These are phyloP conservation scores for Pitta sordida DNA, from an alignment of 2,113 vertebrate species.

Conservation along the genomic window DNA sequence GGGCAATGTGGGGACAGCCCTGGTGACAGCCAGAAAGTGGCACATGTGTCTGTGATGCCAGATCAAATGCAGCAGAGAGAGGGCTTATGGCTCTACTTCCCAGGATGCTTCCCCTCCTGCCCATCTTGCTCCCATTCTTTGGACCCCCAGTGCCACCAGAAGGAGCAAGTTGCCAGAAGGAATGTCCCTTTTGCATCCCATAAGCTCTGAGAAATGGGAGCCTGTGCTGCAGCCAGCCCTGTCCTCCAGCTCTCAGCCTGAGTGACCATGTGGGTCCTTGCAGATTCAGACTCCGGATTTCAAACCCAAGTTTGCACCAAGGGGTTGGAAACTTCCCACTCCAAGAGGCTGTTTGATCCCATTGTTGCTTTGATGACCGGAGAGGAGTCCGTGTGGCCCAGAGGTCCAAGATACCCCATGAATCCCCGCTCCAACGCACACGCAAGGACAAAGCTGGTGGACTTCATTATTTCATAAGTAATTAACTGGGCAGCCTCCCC, in stretches of 20 bases:
- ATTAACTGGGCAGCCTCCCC: slow-evolving; percentile 54
- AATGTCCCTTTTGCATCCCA: not conserved
- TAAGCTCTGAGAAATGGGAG: not conserved
- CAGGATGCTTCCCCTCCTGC: not conserved
- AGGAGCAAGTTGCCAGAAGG: not conserved
- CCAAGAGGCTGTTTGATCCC: not conserved
- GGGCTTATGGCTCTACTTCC: not conserved
- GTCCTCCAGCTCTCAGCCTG: not conserved
- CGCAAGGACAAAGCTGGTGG: accelerated
- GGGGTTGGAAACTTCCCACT: not conserved
- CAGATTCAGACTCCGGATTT: not conserved
- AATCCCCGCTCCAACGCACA: accelerated
- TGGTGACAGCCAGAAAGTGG: not conserved
- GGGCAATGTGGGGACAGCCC: not conserved
- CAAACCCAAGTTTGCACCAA: not conserved
- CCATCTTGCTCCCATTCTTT: not conserved
- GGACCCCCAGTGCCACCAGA: not conserved
- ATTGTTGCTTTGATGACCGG: not conserved
- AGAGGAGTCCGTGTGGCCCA: not conserved
- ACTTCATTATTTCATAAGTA: slow-evolving; percentile 57
- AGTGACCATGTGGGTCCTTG: not conserved
- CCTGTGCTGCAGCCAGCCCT: not conserved
- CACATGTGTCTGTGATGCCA: not conserved
- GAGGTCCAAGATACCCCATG: accelerated
- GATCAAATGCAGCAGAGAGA: not conserved